A percentile compares a stretch with the other conserved stretches of the same genome.
Evolutionary conservation across 2,888 invertebrate species (phyloP).

Genomic region (Megalurothrips usitatus): DNA sequence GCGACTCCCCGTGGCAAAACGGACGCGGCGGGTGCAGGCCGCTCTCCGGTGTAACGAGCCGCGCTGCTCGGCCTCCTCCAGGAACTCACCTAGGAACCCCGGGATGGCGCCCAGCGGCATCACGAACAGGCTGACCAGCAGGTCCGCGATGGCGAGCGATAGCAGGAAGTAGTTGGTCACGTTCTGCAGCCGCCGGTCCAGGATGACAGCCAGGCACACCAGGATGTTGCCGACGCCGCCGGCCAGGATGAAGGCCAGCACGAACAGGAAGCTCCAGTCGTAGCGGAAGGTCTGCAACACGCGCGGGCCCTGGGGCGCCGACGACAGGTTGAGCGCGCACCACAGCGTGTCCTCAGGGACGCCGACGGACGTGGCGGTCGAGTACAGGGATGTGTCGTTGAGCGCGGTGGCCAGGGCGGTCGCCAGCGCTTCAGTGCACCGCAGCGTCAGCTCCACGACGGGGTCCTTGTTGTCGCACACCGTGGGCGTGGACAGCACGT

Average conservation of each 20-base stretch:
- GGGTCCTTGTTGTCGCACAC: neutral
- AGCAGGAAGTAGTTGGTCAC: no score
- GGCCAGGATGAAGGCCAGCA: slow-evolving; percentile 78
- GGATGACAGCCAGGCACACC: slow-evolving; percentile 86
- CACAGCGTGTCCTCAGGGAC: neutral
- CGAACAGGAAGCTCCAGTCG: slow-evolving; percentile 80
- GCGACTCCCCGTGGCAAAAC: no score
- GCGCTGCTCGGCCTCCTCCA: no score
- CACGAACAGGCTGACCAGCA: slow-evolving; percentile 89
- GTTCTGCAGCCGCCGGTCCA: slow-evolving; percentile 86
- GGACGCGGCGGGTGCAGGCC: no score
- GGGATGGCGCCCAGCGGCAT: slow-evolving; percentile 95
- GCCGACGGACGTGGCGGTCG: neutral
- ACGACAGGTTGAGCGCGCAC: neutral
- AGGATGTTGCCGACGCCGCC: slow-evolving; percentile 88
- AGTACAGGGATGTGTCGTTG: no score
- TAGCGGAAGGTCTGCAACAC: slow-evolving; percentile 39
- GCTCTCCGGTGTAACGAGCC: no score
- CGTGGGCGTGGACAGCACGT: neutral
- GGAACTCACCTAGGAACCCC: slow-evolving; percentile 82
- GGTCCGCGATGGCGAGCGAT: slow-evolving; percentile 88
- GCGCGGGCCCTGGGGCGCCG: slow-evolving; percentile 4
- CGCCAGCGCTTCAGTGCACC: neutral
- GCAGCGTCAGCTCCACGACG: neutral
- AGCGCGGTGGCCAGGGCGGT: neutral